phyloP scores from a whole-genome alignment of 2,113 vertebrate species.

The Thryonomys swinderianus region DNA sequence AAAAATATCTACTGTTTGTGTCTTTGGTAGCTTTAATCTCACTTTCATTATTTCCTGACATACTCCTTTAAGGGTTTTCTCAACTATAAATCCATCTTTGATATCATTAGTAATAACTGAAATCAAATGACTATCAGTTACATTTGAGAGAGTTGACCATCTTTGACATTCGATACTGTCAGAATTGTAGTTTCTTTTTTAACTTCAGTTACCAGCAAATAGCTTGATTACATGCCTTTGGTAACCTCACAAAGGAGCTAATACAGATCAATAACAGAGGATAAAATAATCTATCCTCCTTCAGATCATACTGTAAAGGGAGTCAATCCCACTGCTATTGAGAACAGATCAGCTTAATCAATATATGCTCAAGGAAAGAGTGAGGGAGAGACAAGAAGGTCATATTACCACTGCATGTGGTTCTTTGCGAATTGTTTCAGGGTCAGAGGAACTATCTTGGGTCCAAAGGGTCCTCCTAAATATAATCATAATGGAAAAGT shows the following conservation, averaged over 20 bases:
- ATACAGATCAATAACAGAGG: neutral
- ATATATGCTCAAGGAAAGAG: neutral
- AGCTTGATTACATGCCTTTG: slow-evolving; percentile 10
- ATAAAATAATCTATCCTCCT: neutral
- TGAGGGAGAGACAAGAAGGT: neutral
- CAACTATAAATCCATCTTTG: slow-evolving; percentile 35
- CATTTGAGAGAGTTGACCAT: slow-evolving; percentile 33
- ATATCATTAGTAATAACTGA: slow-evolving; percentile 57
- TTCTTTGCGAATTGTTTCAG: neutral
- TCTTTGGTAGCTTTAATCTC: slow-evolving; percentile 15
- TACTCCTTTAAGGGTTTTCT: neutral
- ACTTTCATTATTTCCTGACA: slow-evolving; percentile 53
- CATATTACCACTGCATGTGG: neutral
- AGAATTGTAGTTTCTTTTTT: slow-evolving; percentile 52
- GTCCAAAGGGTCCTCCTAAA: neutral
- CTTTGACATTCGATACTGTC: slow-evolving; percentile 56
- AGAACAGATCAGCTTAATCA: slow-evolving; percentile 22
- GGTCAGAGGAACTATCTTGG: neutral
- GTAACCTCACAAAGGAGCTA: neutral
- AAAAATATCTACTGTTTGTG: slow-evolving; percentile 34
- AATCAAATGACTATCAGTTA: slow-evolving; percentile 60
- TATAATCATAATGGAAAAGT: neutral
- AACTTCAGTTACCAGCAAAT: slow-evolving; percentile 30
- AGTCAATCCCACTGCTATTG: neutral
- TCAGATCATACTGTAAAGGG: neutral